Evolutionary conservation across 2,888 invertebrate genomes (phyloP).

Genomic region (Microctonus hyperodae): DNA sequence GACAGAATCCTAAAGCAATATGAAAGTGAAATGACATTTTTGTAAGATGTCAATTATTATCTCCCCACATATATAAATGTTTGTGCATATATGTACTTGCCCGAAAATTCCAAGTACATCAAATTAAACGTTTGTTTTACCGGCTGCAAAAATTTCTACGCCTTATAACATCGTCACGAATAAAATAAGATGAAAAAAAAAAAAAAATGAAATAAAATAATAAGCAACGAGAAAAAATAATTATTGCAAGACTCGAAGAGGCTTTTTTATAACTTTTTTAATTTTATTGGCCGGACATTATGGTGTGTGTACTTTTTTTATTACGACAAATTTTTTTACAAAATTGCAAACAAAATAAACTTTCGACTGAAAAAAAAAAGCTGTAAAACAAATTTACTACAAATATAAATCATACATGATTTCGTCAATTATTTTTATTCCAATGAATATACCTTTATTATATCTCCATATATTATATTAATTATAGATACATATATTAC

Average conservation of each 20-base stretch:
- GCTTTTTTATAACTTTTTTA: conserved; percentile 16
- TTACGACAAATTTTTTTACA: background rate
- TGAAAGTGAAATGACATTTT: background rate
- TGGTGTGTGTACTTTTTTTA: conserved; percentile 3
- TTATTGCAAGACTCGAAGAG: conserved; percentile 4
- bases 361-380: conserved; percentile 16
- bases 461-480: background rate
- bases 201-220: background rate
- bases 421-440: conserved; percentile 35
- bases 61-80: background rate
- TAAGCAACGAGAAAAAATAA: background rate
- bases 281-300: background rate
- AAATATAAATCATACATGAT: conserved; percentile 51
- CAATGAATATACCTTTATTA: background rate
- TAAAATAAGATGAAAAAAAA: background rate
- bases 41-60: conserved; percentile 19
- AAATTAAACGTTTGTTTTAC: no score
- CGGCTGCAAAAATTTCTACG: background rate
- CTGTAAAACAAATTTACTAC: conserved; percentile 51
- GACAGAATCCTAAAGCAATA: conserved; percentile 11
- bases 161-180: background rate
- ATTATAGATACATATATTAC: background rate
- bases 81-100: conserved; percentile 18
- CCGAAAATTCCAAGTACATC: background rate
- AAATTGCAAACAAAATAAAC: background rate